A percentile compares a stretch with the other conserved stretches of the same genome.
These are phyloP conservation scores for Percina caprodes DNA, from an alignment of 2,113 vertebrate genomes.

Conservation along the genomic window DNA sequence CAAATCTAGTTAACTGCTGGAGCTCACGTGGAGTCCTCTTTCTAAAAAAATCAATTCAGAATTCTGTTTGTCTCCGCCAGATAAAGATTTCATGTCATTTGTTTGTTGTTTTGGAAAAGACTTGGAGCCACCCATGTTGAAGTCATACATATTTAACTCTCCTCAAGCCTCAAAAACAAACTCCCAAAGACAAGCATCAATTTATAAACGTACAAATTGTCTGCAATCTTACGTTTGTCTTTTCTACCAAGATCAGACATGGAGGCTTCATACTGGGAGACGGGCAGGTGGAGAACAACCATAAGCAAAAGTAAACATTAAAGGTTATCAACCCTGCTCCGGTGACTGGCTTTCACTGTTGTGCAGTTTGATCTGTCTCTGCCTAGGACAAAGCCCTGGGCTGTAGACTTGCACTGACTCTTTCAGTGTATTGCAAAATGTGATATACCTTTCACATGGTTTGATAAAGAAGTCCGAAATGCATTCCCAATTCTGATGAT, in stretches of 20 bases:
- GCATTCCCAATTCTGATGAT: constrained; percentile 62
- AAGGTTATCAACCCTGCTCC: constrained; percentile 61
- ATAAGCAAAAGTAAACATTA: constrained; percentile 68
- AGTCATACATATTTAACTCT: constrained; percentile 77
- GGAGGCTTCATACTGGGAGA: constrained; percentile 43
- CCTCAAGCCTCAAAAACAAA: constrained; percentile 70
- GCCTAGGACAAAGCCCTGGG: constrained; percentile 68
- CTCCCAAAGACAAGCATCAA: constrained; percentile 65
- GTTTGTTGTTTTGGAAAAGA: constrained; percentile 67
- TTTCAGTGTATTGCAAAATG: constrained; percentile 73
- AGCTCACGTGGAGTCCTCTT: constrained; percentile 54
- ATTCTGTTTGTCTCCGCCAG: constrained; percentile 74
- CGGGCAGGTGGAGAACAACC: constrained; percentile 64
- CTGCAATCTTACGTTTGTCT: constrained; percentile 51
- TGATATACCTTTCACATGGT: constrained; percentile 57
- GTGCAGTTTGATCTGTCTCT: constrained; percentile 70
- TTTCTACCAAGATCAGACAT: constrained; percentile 38
- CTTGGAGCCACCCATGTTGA: constrained; percentile 66
- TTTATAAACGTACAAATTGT: constrained; percentile 71
- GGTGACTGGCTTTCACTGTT: constrained; percentile 61
- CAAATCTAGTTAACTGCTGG: constrained; percentile 67
- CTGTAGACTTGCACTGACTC: constrained; percentile 62
- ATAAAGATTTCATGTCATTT: constrained; percentile 81
- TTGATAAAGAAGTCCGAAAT: constrained; percentile 65
- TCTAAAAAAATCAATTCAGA: constrained; percentile 66